Evolutionary conservation across 2,797 vertebrate genomes (phyloP).

Genomic region (Coracias cyanogaster): DNA sequence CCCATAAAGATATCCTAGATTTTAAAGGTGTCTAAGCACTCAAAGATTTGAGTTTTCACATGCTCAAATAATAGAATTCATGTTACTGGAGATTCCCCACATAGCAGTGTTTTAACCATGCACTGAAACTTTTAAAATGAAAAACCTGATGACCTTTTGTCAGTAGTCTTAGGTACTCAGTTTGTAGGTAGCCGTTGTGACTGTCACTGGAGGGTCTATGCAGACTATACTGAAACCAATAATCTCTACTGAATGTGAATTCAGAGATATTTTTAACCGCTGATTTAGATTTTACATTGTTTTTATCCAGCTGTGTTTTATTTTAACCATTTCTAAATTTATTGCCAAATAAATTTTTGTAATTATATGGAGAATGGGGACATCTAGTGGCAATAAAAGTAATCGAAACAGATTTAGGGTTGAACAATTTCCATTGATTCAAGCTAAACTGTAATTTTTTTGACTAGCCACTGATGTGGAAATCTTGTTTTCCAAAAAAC

Average conservation of each 20-base stretch:
- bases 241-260: not conserved
- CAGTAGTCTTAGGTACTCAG: not conserved
- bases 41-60: not conserved
- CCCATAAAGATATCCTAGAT: not conserved
- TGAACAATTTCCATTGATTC: not conserved
- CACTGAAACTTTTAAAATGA: not conserved
- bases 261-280: not conserved
- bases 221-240: not conserved
- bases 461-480: not conserved
- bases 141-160: not conserved
- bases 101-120: not conserved
- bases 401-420: not conserved
- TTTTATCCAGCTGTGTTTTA: not conserved
- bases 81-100: not conserved
- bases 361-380: slow-evolving; percentile 30
- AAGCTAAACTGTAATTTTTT: not conserved
- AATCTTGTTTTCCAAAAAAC: not conserved
- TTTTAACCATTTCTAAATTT: not conserved
- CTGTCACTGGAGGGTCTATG: rapidly evolving
- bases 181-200: not conserved
- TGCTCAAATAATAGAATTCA: not conserved
- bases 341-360: not conserved
- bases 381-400: slow-evolving; percentile 56
- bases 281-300: not conserved
- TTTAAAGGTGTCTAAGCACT: not conserved